Evolutionary conservation across 1,140 invertebrate species (phyloP), one percentile per base, ranked within the genome.

Genomic region (Elysia chlorotica): DNA sequence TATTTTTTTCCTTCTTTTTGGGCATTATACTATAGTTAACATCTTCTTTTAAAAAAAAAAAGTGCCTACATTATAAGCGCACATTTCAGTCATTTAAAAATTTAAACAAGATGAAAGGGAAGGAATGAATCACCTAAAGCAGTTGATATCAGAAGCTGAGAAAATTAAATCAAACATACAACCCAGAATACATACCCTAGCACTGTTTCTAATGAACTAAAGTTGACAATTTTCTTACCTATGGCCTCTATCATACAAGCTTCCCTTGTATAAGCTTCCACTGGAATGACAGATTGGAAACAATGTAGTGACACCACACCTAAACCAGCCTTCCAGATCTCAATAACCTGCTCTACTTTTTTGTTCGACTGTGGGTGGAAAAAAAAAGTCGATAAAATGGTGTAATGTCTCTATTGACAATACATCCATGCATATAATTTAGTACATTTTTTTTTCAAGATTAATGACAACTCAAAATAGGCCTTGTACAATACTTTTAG

Each of bases 251-350:
- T 96, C 90, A 99, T 98, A 28, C 93, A 91, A 0, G 96, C 96
- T 87, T 99, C 97, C 73, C 96, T 89, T 0, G 95, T 96, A 79
- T 93, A 95, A 2, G 97, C 96, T 88, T 99, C 97, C 0, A 92
- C 94, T 0, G 94, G 92, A 72, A 95, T 94, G 1, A 94, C 92
- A 87, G 96, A 96, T 80, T 96, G 94, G 85, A 96, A 99, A 56
- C 96, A 89, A 77, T 97, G 94, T 0, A 98, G 87, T 72, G 95
- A 96, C 2, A 99, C 91, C 0, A 98, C 95, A 17, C 97, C 97
- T 21, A 90, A 85, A 31, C 91, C 91, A 75, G 90, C 88, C 3
- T 91, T 89, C 97, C 97, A 99, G 59, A 99, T 94, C 73, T 95
- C 91, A 14, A 95, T 80, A 70, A 99, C 98, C 37, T 91, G 88